Percentiles rank a stretch among this genome's conserved stretches.
These are phyloP conservation scores for Nomada hirtipes DNA, from an alignment of 2,888 invertebrate species.

Conservation along the genomic window DNA sequence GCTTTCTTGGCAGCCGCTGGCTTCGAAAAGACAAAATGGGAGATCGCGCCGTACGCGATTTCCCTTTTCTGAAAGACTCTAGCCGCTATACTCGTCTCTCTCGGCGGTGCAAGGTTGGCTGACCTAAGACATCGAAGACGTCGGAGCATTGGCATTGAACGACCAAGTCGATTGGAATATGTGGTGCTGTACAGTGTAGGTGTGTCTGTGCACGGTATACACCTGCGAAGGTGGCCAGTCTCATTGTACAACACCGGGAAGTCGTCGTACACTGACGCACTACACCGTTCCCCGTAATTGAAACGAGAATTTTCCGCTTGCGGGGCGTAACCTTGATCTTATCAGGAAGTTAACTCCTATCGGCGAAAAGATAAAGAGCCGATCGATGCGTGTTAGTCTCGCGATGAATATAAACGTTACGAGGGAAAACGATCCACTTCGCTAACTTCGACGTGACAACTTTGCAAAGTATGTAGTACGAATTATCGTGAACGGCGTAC, in stretches of 20 bases:
- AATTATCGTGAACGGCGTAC: slow-evolving; percentile 6
- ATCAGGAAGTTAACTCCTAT: slow-evolving; percentile 25
- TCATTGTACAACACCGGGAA: background rate
- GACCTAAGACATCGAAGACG: background rate
- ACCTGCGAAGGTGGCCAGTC: background rate
- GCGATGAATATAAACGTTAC: slow-evolving; percentile 7
- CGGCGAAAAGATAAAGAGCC: slow-evolving; percentile 21
- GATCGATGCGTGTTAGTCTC: slow-evolving; percentile 1
- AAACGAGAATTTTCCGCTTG: background rate
- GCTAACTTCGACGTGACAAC: background rate
- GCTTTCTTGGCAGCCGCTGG: background rate
- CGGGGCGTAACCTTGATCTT: slow-evolving; percentile 15
- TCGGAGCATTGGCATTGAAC: slow-evolving; percentile 9
- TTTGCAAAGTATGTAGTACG: background rate
- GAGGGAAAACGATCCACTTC: background rate
- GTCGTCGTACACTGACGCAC: background rate
- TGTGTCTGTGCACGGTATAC: background rate
- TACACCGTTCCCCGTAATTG: background rate
- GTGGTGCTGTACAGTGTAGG: background rate
- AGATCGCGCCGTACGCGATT: background rate
- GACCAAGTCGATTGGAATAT: background rate
- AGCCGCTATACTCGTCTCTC: background rate
- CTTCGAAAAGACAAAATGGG: background rate
- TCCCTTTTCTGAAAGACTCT: background rate
- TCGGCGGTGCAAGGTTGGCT: background rate